Conservation (phyloP, 2,888 invertebrate genomes). For the Rhynchonema sp. region DNA sequence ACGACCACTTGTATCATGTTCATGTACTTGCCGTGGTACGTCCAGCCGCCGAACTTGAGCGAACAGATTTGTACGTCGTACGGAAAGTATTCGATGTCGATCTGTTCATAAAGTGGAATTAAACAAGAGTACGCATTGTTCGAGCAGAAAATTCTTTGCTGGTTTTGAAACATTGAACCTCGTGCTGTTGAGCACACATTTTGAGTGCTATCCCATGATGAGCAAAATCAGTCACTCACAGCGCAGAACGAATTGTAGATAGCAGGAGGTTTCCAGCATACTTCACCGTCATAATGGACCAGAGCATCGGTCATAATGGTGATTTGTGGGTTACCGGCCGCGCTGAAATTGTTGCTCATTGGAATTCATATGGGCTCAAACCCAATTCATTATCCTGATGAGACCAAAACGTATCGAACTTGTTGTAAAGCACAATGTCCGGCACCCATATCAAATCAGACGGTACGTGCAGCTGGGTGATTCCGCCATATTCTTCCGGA, state of each 20-base stretch:
- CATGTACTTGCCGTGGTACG: conserved; percentile 53
- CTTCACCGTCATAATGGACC: conserved; percentile 23
- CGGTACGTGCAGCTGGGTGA: conserved; percentile 82
- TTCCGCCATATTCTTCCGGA: conserved; percentile 78
- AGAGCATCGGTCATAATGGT: conserved; percentile 25
- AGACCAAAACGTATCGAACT: too few species aligned
- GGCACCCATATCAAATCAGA: conserved; percentile 93
- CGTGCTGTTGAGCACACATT: background rate
- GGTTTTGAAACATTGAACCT: background rate
- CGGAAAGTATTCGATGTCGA: conserved; percentile 33
- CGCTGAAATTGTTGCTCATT: too few species aligned
- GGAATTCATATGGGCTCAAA: too few species aligned
- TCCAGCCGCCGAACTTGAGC: conserved; percentile 52
- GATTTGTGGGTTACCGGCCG: conserved; percentile 26
- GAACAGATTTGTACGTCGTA: conserved; percentile 21
- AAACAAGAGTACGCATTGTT: too few species aligned
- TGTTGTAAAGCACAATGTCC: conserved; percentile 81
- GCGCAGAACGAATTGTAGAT: conserved; percentile 27
- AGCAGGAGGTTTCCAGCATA: conserved; percentile 26
- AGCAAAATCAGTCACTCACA: too few species aligned
- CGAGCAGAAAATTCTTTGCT: background rate
- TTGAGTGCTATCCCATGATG: background rate
- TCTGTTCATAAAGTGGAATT: too few species aligned
- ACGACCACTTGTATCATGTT: conserved; percentile 15
- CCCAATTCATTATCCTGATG: too few species aligned